Evolutionary conservation across 2,113 vertebrate species (phyloP), one percentile per base, ranked within the genome.

Genomic region (Neofelis nebulosa): DNA sequence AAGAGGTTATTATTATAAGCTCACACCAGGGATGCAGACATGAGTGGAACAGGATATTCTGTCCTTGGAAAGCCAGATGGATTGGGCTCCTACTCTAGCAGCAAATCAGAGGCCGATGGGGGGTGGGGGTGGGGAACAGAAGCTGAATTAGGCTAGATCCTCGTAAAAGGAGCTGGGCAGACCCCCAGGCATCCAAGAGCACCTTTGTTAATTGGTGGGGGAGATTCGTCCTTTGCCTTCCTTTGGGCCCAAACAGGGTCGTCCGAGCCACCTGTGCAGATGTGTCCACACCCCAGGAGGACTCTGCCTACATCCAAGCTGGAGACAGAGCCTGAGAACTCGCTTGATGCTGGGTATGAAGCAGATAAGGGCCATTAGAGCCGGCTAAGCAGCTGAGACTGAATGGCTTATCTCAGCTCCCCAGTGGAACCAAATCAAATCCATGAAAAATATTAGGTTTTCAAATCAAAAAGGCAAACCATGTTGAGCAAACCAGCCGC

Each of bases 381-480:
- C 57, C 3, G 0, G 52, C 87, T 97, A 94, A 95, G 84, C 29
- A 9, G 50, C 74, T 71, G 50, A 80, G 41, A 36, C 79, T 50
- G 36, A 97, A 66, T 0, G 4, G 79, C 95, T 96, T 88, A 96
- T 95, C 83, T 96, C 10, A 5, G 88, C 66, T 97, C 74, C 89
- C 92, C 90, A 78, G 90, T 79, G 89, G 65, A 93, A 73, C 74
- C 79, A 94, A 95, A 97, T 96, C 29, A 92, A 97, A 98, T 96
- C 92, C 95, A 92, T 84, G 65, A 95, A 97, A 97, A 98, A 97
- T 96, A 95, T 78, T 97, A 97, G 81, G 25, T 86, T 97, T 97
- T 86, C 86, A 92, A 94, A 87, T 87, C 33, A 48, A 94, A 97
- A 88, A 89, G 61, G 66, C 68, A 93, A 94, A 90, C 74, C 74